Evolutionary conservation across 2,888 invertebrate genomes (phyloP), one percentile per base, ranked within the genome.

Genomic region (Sclerodermus sp.): DNA sequence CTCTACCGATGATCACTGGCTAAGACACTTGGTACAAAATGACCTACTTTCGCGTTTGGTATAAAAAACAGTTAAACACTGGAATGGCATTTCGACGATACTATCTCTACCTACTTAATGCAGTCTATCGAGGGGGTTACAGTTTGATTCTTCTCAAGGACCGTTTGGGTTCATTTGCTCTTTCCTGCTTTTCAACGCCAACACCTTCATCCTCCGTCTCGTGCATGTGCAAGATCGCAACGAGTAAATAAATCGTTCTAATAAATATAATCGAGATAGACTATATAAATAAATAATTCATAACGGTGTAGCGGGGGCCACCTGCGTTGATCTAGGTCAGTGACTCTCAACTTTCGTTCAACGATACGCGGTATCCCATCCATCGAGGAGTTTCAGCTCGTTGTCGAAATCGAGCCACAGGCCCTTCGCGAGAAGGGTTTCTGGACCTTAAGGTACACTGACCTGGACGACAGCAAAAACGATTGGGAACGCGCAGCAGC

Each of bases 241-340:
- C 62, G 57, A 51, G 53, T 42, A 70, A 74, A 72, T 73, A 72
- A 74, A 74, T 70, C 58, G 68, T 71, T 62, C 67, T 68, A 71
- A 75, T 73, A 75, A 74, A 74, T 75, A 72, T 67, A 75, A 74
- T 66, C 70, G 63, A n/a, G 4, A 75, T 75, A 74, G 70, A 74
- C 73, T 73, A 74, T 75, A 74, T 74, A 72, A 71, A 71, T 71
- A 71, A 76, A 74, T 76, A 74, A 61, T 68, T 62, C 59, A 51
- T 57, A 17, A 17, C 38, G 38, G 10, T 14, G 38, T 8, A 2
- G 10, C 14, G 13, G 3, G 12, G 12, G 34, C 12, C 34, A n/a
- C 12, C 13, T 12, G 23, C 23, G 8, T 23, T 8, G 23, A 23
- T 23, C 23, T 23, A 23, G 23, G 23, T 8, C 23, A 23, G 23